Evolutionary conservation across 2,888 invertebrate genomes (phyloP).

Genomic region (Tachina grossa): DNA sequence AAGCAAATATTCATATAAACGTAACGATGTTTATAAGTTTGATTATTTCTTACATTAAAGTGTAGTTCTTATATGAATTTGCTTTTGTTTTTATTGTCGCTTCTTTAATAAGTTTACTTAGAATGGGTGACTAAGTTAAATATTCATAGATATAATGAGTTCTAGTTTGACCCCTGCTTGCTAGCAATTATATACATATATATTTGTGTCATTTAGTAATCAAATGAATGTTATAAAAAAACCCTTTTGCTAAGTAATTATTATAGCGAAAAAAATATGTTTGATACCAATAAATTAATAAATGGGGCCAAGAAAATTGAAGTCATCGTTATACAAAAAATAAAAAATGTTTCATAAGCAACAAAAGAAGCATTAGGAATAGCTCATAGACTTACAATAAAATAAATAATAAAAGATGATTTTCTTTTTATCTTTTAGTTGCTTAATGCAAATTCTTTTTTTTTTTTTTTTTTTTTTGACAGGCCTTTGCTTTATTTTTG

Average conservation of each 20-base stretch:
- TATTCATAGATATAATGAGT: not conserved
- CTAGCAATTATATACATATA: not conserved
- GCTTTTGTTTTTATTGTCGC: not conserved
- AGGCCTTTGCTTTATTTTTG: too few relatives aligned
- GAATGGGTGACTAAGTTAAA: not conserved
- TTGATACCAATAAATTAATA: too few relatives aligned
- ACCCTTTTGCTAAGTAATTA: not conserved
- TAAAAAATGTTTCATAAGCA: not conserved
- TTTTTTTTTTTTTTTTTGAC: too few relatives aligned
- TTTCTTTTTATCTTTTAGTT: not conserved
- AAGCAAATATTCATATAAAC: not conserved
- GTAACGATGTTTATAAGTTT: not conserved
- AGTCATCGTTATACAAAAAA: not conserved
- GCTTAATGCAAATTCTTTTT: too few relatives aligned
- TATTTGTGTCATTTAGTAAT: not conserved
- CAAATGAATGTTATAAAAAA: not conserved
- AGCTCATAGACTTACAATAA: not conserved
- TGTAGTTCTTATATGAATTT: not conserved
- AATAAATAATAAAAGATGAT: not conserved
- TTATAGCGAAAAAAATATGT: not conserved
- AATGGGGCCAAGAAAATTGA: not conserved
- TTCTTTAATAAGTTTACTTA: not conserved
- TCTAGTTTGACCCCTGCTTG: not conserved
- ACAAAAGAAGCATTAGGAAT: not conserved
- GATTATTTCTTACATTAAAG: not conserved